A percentile compares a stretch with the other conserved stretches of the same genome.
Conservation (phyloP, 92 coral and sea anemone species). For the Palythoa grandis region DNA sequence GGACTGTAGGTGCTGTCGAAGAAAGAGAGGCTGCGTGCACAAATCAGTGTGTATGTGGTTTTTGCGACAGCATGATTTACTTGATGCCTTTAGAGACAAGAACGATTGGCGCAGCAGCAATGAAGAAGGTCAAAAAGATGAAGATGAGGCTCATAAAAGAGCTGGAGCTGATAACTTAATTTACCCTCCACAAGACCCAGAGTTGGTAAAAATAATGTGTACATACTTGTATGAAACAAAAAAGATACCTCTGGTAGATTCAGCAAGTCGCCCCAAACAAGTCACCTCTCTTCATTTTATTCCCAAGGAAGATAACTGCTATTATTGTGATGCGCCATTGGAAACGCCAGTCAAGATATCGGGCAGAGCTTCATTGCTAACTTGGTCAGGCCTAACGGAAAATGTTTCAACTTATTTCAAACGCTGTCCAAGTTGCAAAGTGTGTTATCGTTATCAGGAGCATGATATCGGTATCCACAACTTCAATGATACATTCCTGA, state of each 20-base stretch:
- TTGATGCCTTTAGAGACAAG: too few relatives aligned
- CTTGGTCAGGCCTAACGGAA: slow-evolving; percentile 34
- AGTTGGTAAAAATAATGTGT: slow-evolving; percentile 53
- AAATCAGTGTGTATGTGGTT: too few relatives aligned
- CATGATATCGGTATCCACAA: slow-evolving; percentile 29
- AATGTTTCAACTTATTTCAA: slow-evolving; percentile 58
- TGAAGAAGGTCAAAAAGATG: too few relatives aligned
- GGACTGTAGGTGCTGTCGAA: too few relatives aligned
- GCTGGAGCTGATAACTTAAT: background rate
- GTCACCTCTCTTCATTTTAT: slow-evolving; percentile 3
- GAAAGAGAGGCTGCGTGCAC: too few relatives aligned
- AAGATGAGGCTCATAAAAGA: background rate
- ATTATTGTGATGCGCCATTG: slow-evolving; percentile 24
- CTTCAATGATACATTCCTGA: slow-evolving; percentile 54
- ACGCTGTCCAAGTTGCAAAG: slow-evolving; percentile 43
- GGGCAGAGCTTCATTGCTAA: slow-evolving; percentile 26
- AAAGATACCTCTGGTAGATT: slow-evolving; percentile 19
- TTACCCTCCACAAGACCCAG: slow-evolving; percentile 60
- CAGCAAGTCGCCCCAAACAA: background rate
- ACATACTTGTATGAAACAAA: slow-evolving; percentile 43
- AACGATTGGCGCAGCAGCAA: too few relatives aligned
- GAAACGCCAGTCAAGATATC: slow-evolving; percentile 46
- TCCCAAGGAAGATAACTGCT: slow-evolving; percentile 50
- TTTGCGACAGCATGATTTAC: too few relatives aligned
- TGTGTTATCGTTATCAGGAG: slow-evolving; percentile 65